Evolutionary conservation across 2,888 invertebrate species (phyloP), one percentile per base, ranked within the genome.

Genomic region (Biston stratarius): DNA sequence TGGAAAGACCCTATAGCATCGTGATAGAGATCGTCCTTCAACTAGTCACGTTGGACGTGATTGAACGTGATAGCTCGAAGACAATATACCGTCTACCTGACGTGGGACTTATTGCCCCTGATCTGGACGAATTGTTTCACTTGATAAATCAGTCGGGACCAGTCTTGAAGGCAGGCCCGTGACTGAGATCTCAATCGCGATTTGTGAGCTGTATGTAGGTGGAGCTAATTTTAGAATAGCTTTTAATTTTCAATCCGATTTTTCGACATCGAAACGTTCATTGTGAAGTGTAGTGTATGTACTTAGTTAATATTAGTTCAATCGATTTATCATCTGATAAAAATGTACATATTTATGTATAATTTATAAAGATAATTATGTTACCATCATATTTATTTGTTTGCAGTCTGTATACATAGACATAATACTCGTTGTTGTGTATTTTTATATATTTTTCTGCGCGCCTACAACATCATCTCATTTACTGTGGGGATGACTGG

Each of bases 161-260:
- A 11, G 40, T 53, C 56, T 53, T 45, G 61, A 61, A 47, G 60
- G 10, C 51, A 5, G 44, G 38, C 36, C 57, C 69, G 72, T 73
- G 72, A 73, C 72, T 69, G 60, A 67, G 42, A 53, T 70, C 61
- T 65, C 59, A 68, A 72, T 69, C 48, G 40, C 48, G 11, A 60
- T 44, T 38, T 24, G 11, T 33, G 15, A 61, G 9, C 44, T 61
- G 62, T 63, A 53, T 61, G 62, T 63, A 53, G 63, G 65, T 51
- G 58, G 55, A 45, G 44, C 61, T 70, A 68, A 56, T 68, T 66
- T 57, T 56, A 64, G 58, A 66, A 61, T n/a, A 12, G 42, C 24
- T 40, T 48, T 59, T 40, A 49, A 59, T 33, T 40, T 40, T 55
- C 12, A 42, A 44, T 33, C 11, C 6, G 52, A 38, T 53, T 53